Conservation (phyloP, 1,140 invertebrate genomes). For the Palaemon carinicauda region DNA sequence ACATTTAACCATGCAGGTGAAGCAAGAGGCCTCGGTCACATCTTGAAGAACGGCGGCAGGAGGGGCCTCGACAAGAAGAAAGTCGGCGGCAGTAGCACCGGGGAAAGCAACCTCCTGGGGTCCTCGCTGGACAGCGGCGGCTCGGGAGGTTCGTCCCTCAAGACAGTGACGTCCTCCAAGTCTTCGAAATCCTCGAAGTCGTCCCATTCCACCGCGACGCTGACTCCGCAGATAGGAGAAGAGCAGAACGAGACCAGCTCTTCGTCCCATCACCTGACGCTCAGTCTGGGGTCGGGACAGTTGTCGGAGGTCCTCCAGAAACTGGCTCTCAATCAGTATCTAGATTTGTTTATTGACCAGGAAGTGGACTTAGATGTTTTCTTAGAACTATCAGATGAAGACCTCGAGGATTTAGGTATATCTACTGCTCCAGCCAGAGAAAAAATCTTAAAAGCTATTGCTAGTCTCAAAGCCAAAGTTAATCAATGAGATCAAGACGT, state of each 20-base stretch:
- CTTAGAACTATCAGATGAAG: conserved; percentile 31
- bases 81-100: not conserved
- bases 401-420: conserved; percentile 31
- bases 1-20: conserved; percentile 1
- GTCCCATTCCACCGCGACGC: conserved; percentile 1
- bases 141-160: conserved; percentile 37
- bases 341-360: conserved; percentile 35
- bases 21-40: conserved; percentile 14
- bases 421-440: not conserved
- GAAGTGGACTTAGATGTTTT: conserved; percentile 37
- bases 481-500: no score
- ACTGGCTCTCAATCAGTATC: conserved; percentile 21
- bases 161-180: conserved; percentile 41
- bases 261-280: not conserved
- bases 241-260: not conserved
- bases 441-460: conserved; percentile 20
- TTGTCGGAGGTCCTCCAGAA: conserved; percentile 36
- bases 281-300: conserved; percentile 23
- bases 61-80: not conserved
- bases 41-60: not conserved
- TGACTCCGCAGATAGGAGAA: not conserved
- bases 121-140: conserved; percentile 34
- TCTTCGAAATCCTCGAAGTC: conserved; percentile 44
- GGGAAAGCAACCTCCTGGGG: conserved; percentile 15
- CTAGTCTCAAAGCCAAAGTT: conserved; percentile 19